phyloP scores from a whole-genome alignment of 2,113 vertebrate genomes.

The Romanogobio albipinnatus region DNA sequence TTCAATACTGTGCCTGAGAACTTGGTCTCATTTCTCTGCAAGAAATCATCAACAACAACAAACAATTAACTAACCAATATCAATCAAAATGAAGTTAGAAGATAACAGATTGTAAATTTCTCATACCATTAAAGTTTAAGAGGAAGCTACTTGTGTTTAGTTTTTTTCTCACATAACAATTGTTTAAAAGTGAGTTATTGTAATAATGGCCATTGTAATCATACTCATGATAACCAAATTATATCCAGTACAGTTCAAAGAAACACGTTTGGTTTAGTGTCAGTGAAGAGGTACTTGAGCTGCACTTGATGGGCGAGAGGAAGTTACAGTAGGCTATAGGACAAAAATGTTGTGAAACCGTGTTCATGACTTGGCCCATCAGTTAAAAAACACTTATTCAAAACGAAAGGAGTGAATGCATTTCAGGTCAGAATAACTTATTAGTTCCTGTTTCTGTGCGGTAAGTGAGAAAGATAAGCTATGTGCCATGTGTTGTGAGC shows the following conservation, averaged over 20 bases:
- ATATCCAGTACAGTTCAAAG: background rate
- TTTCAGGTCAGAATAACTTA: background rate
- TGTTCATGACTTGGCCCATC: background rate
- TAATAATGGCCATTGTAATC: background rate
- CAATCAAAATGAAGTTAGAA: background rate
- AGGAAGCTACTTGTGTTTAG: background rate
- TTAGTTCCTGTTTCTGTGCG: background rate
- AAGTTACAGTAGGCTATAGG: background rate
- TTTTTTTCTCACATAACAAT: background rate
- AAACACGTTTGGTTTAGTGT: background rate
- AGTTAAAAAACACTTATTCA: background rate
- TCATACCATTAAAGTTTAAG: background rate
- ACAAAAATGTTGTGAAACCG: background rate
- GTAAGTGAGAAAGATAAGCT: constrained; percentile 14
- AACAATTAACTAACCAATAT: background rate
- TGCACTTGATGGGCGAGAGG: background rate
- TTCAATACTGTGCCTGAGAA: background rate
- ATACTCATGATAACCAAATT: background rate
- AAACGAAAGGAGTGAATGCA: background rate
- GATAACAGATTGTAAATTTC: background rate
- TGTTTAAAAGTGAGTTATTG: background rate
- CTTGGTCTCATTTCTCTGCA: background rate
- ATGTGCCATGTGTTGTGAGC: constrained; percentile 47
- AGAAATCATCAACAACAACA: background rate
- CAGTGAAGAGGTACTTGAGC: background rate